Evolutionary conservation across 2,888 invertebrate species (phyloP).

Genomic region (Eristalis intricaria): DNA sequence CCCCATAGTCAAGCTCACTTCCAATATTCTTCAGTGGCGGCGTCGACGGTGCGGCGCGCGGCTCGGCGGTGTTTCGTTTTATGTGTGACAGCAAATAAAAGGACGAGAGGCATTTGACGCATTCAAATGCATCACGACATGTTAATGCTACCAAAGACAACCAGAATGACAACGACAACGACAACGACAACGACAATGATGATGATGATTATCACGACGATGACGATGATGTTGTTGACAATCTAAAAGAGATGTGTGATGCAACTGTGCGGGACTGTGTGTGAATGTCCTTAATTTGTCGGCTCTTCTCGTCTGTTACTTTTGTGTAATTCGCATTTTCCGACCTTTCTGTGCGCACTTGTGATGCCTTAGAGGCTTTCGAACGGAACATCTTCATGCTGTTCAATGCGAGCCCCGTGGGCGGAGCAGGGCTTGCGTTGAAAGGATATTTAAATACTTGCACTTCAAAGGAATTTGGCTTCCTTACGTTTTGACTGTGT

Average conservation of each 20-base stretch:
- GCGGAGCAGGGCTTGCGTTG: background rate
- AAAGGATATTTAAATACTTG: constrained; percentile 53
- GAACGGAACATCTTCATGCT: constrained; percentile 45
- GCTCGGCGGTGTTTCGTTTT: constrained; percentile 27
- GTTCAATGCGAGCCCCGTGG: background rate
- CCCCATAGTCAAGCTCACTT: constrained; percentile 46
- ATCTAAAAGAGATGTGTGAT: constrained; percentile 28
- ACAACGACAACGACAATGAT: constrained; percentile 12
- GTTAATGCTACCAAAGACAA: constrained; percentile 38
- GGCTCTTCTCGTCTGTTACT: constrained; percentile 56
- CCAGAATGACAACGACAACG: constrained; percentile 1
- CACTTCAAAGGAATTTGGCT: constrained; percentile 63
- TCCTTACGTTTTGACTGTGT: constrained; percentile 41
- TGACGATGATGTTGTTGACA: constrained; percentile 34
- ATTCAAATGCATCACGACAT: constrained; percentile 60
- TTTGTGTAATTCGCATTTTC: constrained; percentile 53
- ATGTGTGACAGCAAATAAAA: constrained; percentile 23
- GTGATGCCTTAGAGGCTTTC: constrained; percentile 53
- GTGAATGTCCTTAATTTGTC: constrained; percentile 52
- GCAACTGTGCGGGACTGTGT: constrained; percentile 6
- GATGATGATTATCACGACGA: constrained; percentile 14
- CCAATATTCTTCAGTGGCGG: constrained; percentile 42
- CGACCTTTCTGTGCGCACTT: constrained; percentile 48
- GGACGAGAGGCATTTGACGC: constrained; percentile 54
- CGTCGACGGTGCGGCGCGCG: too few species aligned